Conservation (phyloP, 1,140 invertebrate species). For the Olivierus martensii region DNA sequence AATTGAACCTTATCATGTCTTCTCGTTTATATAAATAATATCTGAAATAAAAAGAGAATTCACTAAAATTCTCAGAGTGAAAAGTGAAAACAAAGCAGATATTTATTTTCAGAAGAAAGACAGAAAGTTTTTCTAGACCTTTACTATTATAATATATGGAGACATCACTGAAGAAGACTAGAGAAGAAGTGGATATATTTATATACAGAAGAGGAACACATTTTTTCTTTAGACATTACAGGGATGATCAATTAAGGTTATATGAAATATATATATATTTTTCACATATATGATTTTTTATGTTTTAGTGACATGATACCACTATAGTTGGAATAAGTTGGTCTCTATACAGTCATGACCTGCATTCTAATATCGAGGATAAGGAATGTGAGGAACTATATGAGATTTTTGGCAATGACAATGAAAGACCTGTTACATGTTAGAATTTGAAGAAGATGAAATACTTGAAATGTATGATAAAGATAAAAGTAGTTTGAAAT, state of each 20-base stretch:
- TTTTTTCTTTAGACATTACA: too few relatives aligned
- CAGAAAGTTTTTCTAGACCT: constrained; percentile 82
- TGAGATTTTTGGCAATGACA: constrained; percentile 25
- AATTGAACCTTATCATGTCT: too few relatives aligned
- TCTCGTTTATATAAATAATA: too few relatives aligned
- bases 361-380: constrained; percentile 60
- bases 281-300: too few relatives aligned
- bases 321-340: constrained; percentile 32
- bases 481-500: constrained; percentile 51
- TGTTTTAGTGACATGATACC: constrained; percentile 19
- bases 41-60: too few relatives aligned
- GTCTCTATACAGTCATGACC: constrained; percentile 52
- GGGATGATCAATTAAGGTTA: too few relatives aligned
- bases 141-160: constrained; percentile 43
- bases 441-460: constrained; percentile 50
- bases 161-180: constrained; percentile 58
- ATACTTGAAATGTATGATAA: constrained; percentile 50
- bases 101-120: constrained; percentile 31
- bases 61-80: too few relatives aligned
- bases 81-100: too few relatives aligned
- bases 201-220: constrained; percentile 45
- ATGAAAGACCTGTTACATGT: constrained; percentile 29
- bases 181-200: constrained; percentile 70
- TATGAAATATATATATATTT: too few relatives aligned
- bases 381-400: constrained; percentile 69